Base-by-base conservation (phyloP, 1,140 invertebrate genomes). In the Hyposmocoma kahamanoa region DNA sequence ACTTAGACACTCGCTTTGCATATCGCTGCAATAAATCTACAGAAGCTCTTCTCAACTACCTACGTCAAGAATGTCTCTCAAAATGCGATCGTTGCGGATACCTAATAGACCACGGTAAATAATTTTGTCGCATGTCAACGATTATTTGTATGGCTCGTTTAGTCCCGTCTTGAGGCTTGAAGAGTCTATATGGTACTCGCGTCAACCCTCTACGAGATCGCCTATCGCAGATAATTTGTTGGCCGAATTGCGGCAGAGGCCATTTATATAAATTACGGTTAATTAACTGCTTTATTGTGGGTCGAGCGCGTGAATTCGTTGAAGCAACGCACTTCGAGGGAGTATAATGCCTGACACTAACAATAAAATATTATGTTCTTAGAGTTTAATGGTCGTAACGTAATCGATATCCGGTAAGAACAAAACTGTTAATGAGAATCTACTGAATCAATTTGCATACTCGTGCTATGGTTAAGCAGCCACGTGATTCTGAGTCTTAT, bases 211-310 rank as follows among this genome's bases (percentile, higher is more conserved):
- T 41, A 59, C 53, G 53, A 66, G 59, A 70, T 62, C 60, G 53
- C 42, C 58, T 61, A 60, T 68, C 51, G 57, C 48, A 63, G 59
- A 64, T 64, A 72, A 70, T 70, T 67, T 71, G 57, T 61, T 65
- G 59, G 56, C 56, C 53, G 39, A 67, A 66, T 65, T 64, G 56
- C 47, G 47, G 55, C 53, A 50, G 52, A 56, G 42, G 51, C 57
- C 57, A 68, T 67, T 69, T 56, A 67, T 71, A 67, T 71, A 71
- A 67, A 67, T 71, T 71, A 66, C 58, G 58, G 48, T 62, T 71
- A 71, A 71, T 73, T 68, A 70, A 62, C 53, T 63, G 58, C 61
- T 67, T 62, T 62, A 55, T 62, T 61, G 32, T 63, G 50, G 54
- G 51, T 48, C 54, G 53, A 62, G 51, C 48, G 56, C 57, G 55